A percentile compares a stretch with the other conserved stretches of the same genome.
phyloP scores from a whole-genome alignment of 2,797 vertebrate species.

The Heterohyrax brucei region DNA sequence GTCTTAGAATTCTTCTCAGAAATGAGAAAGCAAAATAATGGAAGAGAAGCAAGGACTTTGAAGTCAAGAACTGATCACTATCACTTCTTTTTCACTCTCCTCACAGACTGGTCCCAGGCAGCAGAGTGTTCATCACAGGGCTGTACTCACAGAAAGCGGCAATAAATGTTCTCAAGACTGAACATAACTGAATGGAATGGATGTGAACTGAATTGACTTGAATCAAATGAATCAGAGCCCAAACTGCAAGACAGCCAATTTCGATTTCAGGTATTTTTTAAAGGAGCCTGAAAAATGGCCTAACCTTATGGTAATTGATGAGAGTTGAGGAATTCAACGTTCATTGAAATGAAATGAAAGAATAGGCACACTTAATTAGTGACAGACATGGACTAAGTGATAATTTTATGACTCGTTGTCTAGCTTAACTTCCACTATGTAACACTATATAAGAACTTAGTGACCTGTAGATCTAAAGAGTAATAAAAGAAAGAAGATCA shows the following conservation, averaged over 20 bases:
- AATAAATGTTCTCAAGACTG: not conserved
- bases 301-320: not conserved
- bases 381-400: not conserved
- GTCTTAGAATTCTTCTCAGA: not conserved
- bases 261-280: conserved; percentile 44
- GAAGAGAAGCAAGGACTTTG: not conserved
- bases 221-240: conserved; percentile 35
- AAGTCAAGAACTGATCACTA: not conserved
- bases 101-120: not conserved
- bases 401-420: not conserved
- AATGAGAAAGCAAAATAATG: not conserved
- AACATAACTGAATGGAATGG: not conserved
- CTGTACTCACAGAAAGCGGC: not conserved
- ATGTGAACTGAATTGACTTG: not conserved
- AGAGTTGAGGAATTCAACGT: not conserved
- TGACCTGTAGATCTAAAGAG: not conserved
- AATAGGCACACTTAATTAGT: not conserved
- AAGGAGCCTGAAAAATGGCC: not conserved
- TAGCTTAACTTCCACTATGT: not conserved
- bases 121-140: not conserved
- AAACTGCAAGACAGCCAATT: not conserved
- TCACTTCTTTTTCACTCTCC: not conserved
- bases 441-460: not conserved
- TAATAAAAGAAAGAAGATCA: not conserved
- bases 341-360: not conserved